Evolutionary conservation across 2,113 vertebrate species (phyloP), one percentile per base, ranked within the genome.

Genomic region (Phyllostomus discolor): DNA sequence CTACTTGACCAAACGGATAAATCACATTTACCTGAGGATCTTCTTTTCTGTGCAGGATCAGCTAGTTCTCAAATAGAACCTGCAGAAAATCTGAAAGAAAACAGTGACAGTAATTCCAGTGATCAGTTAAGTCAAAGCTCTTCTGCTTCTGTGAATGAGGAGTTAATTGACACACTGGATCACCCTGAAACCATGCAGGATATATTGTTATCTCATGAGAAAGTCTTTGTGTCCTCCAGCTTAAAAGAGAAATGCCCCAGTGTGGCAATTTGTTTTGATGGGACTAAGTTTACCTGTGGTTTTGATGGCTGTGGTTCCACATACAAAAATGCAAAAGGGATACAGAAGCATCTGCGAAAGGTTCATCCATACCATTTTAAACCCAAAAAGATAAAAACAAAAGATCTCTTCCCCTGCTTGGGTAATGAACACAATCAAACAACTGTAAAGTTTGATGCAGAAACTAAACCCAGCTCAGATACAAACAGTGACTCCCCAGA

Each of bases 291-390:
- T 95, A 98, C 99, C 31, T 99, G 99, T 97, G 99, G 99, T 59
- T 99, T 99, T 96, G 99, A 99, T 97, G 99, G 98, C 97, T 99
- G 99, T 97, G 99, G 99, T 80, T 99, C 99, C 95, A 99, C 98
- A 0, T 99, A 99, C 97, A 99, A 99, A 97, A 99, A 98, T 88
- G 99, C 99, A 94, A 99, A 98, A 98, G 99, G 99, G 48, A 98
- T 99, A 88, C 99, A 99, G 93, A 99, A 99, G 87, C 99, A 99
- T 97, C 98, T 99, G 52, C 99, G 99, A 97, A 99, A 98, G 96
- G 98, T 98, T 78, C 99, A 99, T 96, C 99, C 99, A 0, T 98
- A 99, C 87, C 98, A 99, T 96, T 98, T 98, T 26, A 99, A 99
- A 97, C 98, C 99, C 54, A 99, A 99, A 97, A 99, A 98, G 97